Conservation (phyloP, 2,113 vertebrate genomes). For the Chroicocephalus ridibundus region DNA sequence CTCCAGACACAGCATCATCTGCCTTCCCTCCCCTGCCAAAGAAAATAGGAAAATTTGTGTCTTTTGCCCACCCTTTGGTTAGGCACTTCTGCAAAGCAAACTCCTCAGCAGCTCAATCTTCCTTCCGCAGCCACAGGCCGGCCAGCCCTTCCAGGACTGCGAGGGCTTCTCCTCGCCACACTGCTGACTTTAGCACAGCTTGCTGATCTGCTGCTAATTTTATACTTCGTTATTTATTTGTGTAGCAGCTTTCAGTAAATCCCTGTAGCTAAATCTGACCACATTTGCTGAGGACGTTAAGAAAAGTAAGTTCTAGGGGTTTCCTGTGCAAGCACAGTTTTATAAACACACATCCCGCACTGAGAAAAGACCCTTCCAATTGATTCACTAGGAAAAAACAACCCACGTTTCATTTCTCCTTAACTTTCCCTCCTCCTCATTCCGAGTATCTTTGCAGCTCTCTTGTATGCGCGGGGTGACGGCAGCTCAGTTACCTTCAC, state of each 20-base stretch:
- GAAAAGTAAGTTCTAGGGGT: background rate
- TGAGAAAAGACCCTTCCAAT: background rate
- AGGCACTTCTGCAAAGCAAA: background rate
- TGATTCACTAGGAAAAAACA: background rate
- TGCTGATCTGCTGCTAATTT: slow-evolving; percentile 52
- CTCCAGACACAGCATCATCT: background rate
- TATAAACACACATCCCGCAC: accelerated
- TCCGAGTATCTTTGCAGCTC: accelerated
- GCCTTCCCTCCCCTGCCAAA: background rate
- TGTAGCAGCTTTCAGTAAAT: slow-evolving; percentile 46
- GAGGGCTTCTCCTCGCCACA: background rate
- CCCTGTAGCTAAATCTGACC: background rate
- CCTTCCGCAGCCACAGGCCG: background rate
- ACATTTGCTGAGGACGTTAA: background rate
- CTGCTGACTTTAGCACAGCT: slow-evolving; percentile 3
- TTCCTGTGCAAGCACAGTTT: background rate
- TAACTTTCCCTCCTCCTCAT: background rate
- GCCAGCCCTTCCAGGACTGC: background rate
- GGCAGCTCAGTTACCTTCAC: background rate
- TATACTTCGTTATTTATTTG: slow-evolving; percentile 6
- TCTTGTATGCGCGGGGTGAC: accelerated
- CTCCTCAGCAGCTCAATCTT: background rate
- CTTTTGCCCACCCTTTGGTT: background rate
- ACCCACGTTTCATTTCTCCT: background rate
- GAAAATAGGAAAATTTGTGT: background rate